These are phyloP conservation scores for Microcebus tavaratra DNA, from an alignment of 2,113 vertebrate species.

Conservation along the genomic window DNA sequence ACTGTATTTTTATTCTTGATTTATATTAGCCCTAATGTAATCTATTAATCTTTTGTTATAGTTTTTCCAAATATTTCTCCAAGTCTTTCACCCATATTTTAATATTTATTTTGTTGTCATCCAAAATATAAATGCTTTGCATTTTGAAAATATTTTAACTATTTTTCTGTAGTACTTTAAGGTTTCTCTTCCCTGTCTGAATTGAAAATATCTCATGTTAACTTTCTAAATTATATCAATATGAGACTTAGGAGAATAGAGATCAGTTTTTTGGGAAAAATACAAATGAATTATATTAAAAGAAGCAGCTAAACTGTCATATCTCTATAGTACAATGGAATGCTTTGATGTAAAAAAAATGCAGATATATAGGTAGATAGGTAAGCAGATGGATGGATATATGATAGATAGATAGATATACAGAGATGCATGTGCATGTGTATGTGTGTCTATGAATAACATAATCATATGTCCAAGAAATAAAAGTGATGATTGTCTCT, in stretches of 20 bases:
- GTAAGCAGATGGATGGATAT: not conserved
- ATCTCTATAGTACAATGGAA: not conserved
- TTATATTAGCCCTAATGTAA: not conserved
- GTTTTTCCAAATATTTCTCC: not conserved
- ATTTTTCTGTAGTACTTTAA: not conserved
- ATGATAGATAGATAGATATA: not conserved
- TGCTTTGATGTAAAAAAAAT: not conserved
- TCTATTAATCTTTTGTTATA: not conserved
- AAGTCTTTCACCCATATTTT: not conserved
- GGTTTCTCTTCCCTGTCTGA: not conserved
- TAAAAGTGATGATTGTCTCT: not conserved
- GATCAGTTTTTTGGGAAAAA: not conserved
- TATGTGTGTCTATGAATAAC: not conserved
- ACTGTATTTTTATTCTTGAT: not conserved
- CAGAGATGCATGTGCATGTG: not conserved
- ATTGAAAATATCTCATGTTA: not conserved
- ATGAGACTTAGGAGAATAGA: not conserved
- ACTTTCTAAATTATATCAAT: not conserved
- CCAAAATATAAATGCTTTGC: not conserved
- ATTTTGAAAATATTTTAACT: not conserved
- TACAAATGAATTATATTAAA: not conserved
- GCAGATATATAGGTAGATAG: not conserved
- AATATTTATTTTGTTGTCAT: not conserved
- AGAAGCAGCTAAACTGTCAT: not conserved
- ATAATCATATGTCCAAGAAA: not conserved